These are phyloP conservation scores for Graptemys geographica DNA, from an alignment of 2,797 vertebrate genomes.

Conservation along the genomic window DNA sequence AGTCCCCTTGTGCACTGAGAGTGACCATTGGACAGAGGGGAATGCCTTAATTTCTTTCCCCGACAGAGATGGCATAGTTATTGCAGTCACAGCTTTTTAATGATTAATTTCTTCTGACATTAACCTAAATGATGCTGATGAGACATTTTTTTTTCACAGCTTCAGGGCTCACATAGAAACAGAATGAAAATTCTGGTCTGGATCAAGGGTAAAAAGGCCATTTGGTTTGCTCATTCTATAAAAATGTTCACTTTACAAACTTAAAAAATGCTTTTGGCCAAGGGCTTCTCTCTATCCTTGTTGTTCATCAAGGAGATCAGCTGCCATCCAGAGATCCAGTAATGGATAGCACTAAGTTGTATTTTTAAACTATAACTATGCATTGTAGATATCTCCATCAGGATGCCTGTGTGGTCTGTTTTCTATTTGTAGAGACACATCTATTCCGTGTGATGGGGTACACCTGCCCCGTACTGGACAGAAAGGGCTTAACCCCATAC, in stretches of 20 bases:
- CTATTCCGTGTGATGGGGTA: not conserved
- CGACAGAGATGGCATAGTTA: not conserved
- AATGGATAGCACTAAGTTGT: not conserved
- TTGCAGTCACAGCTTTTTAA: constrained; percentile 25
- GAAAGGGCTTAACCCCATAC: no score
- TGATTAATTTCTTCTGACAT: not conserved
- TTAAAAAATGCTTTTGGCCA: not conserved
- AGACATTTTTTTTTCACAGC: constrained; percentile 14
- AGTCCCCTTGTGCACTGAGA: not conserved
- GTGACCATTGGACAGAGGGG: not conserved
- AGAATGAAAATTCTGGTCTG: not conserved
- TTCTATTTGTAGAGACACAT: not conserved
- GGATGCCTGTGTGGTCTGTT: not conserved
- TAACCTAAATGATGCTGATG: not conserved
- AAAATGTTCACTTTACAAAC: not conserved
- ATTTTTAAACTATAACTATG: not conserved
- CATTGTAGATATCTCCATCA: not conserved
- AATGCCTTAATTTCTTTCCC: not conserved
- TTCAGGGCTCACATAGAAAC: not conserved
- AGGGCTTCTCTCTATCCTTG: not conserved
- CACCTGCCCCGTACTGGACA: no score
- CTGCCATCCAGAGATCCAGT: not conserved
- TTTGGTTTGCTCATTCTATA: not conserved
- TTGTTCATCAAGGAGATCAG: not conserved
- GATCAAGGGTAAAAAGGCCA: not conserved